Base-by-base conservation (phyloP, 92 coral and sea anemone species). In the Palythoa heliodiscus region DNA sequence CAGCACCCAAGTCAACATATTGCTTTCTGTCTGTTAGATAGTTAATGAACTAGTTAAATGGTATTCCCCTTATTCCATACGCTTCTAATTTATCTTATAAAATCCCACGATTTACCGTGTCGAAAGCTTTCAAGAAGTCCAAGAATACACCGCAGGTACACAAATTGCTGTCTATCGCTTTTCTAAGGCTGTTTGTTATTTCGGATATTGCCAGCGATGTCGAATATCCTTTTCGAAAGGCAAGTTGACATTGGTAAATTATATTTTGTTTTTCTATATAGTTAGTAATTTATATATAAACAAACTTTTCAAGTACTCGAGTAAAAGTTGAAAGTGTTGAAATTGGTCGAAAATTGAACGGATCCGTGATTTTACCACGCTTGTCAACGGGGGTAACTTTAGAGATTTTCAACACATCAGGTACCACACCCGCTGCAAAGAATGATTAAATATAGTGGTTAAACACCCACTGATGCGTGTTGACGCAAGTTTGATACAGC, bases 351-450 rank as follows among this genome's bases (percentile, higher is more conserved):
- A 48, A 89, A 79, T 89, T 84, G 54, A 76, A 48, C 58, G 91
- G 88, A 37, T 89, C 86, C 19, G 88, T 84, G 53, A 52, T 84
- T 52, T 89, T 88, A 25, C 91, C 91, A 61, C 91, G 86, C 77
- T 89, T 84, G 73, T 89, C 86, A 14, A 89, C 87, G 48, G 86
- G 91, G 25, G 88, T 84, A 9, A 77, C 81, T 75, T 84, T 89
- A 29, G 88, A 84, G 52, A 84, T 75, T 75, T 89, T 89, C 35
- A 89, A 78, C 52, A 64, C 57, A 29, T 89, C 82, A 38, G 91
- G 88, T 58, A 84, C 87, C 55, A 77, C 72, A 77, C 91, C 88
- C 60, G 76, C 39, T 71, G 67, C 35, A 89, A 23, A 38, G 89
- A 88, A 15, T 66, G 58, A 77, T 74, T 88, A 35, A 88, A 88